Percentiles rank a stretch among this genome's conserved stretches.
Conservation (phyloP, 1,140 invertebrate species). For the Nebria ingens region DNA sequence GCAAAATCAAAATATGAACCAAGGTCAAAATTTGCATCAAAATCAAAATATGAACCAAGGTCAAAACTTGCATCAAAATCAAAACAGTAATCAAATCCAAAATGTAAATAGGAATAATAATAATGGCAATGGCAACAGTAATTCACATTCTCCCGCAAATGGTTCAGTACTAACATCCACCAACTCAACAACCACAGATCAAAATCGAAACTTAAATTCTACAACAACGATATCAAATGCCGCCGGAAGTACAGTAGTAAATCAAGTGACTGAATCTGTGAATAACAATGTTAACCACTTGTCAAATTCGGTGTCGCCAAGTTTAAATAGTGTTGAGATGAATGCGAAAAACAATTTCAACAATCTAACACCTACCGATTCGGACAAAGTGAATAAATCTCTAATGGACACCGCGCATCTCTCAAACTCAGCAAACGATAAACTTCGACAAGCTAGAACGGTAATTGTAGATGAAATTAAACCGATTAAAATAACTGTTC, state of each 20-base stretch:
- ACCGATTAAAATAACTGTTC: constrained; percentile 31
- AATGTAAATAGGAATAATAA: not conserved
- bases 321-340: not conserved
- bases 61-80: constrained; percentile 8
- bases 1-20: not conserved
- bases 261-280: not conserved
- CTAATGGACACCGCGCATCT: not conserved
- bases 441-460: constrained; percentile 23
- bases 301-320: not conserved
- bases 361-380: not conserved
- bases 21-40: not conserved
- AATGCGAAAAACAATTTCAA: not conserved
- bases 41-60: constrained; percentile 9
- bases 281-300: not conserved
- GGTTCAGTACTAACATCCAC: not conserved
- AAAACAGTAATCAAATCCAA: not conserved
- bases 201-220: not conserved
- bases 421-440: constrained; percentile 16
- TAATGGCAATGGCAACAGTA: not conserved
- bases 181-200: not conserved
- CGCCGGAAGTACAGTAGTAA: too few relatives aligned
- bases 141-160: not conserved
- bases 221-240: too few relatives aligned
- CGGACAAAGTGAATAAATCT: not conserved
- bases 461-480: constrained; percentile 29